Base-by-base conservation (phyloP, 2,888 invertebrate species). In the Rhagium mordax region DNA sequence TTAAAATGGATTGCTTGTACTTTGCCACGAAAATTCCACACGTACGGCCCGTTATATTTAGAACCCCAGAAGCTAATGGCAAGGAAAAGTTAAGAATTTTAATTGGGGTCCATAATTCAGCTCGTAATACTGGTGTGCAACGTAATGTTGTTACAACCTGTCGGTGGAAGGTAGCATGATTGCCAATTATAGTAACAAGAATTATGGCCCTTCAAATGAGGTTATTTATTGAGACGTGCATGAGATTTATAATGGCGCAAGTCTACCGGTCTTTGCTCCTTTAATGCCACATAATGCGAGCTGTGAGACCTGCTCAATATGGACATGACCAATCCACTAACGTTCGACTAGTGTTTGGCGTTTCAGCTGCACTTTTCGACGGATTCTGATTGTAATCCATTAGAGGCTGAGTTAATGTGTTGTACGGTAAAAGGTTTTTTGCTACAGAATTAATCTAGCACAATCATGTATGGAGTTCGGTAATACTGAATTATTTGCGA, bases 171-270 rank as follows among this genome's bases (percentile, higher is more conserved):
- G 70, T 69, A 66, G 60, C 70, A 71, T 72, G 76, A 76, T 76
- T 76, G 75, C 76, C 76, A 77, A 77, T 77, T 78, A 77, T 74
- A 70, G 74, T 67, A 73, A 61, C 71, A 71, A 71, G 78, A 78
- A 62, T 75, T 77, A 78, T 70, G 75, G 67, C 61, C 77, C 71
- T 74, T 77, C 77, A 72, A 74, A 78, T 70, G 73, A 33, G 71
- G 71, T 74, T 73, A 78, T 78, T 78, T 77, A 78, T 78, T 41
- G 68, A 47, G 65, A 69, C 74, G 69, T 74, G 71, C 47, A 49
- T 64, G 51, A 65, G 74, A 72, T 71, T 74, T 74, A 70, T 74
- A 65, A 62, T 67, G 20, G 57, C 62, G 16, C 68, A 48, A 49
- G 48, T 65, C 57, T 53, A 51, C 57, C 15, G 57, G 67, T 57